Conservation (phyloP, 1,140 invertebrate genomes). For the Lepidurus packardi region DNA sequence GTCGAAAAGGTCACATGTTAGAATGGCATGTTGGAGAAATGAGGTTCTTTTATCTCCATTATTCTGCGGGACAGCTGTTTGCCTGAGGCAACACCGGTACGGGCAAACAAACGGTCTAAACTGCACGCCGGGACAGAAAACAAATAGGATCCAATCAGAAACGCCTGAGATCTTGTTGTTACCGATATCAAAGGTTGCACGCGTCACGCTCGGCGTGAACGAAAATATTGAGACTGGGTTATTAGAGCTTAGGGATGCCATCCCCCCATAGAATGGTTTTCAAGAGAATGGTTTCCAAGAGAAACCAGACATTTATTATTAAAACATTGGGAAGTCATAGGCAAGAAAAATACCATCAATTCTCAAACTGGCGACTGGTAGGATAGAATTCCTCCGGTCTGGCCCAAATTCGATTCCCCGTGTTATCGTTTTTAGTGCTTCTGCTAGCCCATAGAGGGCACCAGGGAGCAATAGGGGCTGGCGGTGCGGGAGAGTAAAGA, state of each 20-base stretch:
- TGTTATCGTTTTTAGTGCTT: too few relatives aligned
- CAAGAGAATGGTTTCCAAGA: not conserved
- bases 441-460: not conserved
- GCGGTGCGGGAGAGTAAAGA: not conserved
- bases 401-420: too few relatives aligned
- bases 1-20: not conserved
- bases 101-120: not conserved
- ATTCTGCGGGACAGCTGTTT: not conserved
- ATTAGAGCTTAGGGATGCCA: too few relatives aligned
- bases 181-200: too few relatives aligned
- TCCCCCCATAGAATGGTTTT: too few relatives aligned
- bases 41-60: constrained; percentile 18
- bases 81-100: not conserved
- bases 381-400: not conserved
- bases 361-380: not conserved
- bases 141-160: not conserved
- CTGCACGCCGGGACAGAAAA: not conserved
- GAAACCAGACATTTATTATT: not conserved
- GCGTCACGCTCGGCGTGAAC: too few relatives aligned
- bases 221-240: too few relatives aligned
- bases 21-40: constrained; percentile 6
- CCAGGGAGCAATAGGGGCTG: not conserved
- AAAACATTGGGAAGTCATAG: not conserved
- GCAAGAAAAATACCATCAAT: not conserved
- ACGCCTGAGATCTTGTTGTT: not conserved